Evolutionary conservation across 2,888 invertebrate species (phyloP).

Genomic region (Hydraecia micacea): DNA sequence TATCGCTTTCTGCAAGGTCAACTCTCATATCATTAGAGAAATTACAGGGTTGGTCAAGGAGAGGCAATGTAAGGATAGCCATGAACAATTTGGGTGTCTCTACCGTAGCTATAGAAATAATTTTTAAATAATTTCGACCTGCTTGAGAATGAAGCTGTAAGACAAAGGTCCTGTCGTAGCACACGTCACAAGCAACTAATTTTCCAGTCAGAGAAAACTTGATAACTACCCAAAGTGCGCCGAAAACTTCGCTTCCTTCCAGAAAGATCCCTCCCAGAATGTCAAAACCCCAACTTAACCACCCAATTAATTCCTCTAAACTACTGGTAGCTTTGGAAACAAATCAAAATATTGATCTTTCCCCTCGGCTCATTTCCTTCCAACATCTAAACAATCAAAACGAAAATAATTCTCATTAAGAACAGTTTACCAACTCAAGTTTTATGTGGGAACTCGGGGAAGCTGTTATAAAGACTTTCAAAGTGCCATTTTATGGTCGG

Average conservation of each 20-base stretch:
- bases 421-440: slow-evolving; percentile 66
- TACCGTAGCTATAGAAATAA: not conserved
- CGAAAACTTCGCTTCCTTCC: slow-evolving; percentile 1
- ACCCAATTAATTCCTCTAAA: slow-evolving; percentile 38
- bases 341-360: slow-evolving; percentile 60
- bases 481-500: slow-evolving; percentile 65
- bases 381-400: slow-evolving; percentile 55
- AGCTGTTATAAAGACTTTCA: slow-evolving; percentile 60
- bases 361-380: slow-evolving; percentile 52
- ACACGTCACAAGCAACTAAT: not conserved
- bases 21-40: too few relatives aligned
- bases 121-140: not conserved
- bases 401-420: slow-evolving; percentile 67
- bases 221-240: not conserved
- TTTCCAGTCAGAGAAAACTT: not conserved
- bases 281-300: slow-evolving; percentile 1
- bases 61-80: not conserved
- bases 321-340: slow-evolving; percentile 27
- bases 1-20: not conserved
- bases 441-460: slow-evolving; percentile 56
- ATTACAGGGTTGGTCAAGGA: too few relatives aligned
- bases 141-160: not conserved
- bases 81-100: not conserved
- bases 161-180: not conserved
- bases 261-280: not conserved